phyloP scores from a whole-genome alignment of 2,113 vertebrate genomes.

The Brachyistius frenatus region DNA sequence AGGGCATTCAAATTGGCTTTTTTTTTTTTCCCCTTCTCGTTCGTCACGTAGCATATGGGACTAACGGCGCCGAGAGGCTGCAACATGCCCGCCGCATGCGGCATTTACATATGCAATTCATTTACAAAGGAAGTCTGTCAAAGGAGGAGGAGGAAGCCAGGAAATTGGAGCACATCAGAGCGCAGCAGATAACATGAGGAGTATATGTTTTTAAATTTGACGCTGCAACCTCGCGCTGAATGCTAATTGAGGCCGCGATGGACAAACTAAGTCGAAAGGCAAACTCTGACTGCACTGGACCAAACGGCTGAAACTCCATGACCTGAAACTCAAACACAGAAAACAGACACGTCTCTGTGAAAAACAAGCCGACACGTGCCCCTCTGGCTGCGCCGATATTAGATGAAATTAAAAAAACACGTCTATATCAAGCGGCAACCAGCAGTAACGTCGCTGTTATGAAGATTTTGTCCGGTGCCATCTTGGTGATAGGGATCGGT shows the following conservation, averaged over 20 bases:
- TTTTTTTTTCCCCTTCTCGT: slow-evolving; percentile 43
- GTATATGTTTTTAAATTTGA: background rate
- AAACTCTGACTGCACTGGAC: no score
- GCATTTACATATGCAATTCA: slow-evolving; percentile 66
- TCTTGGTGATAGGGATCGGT: no score
- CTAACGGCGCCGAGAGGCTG: slow-evolving; percentile 41
- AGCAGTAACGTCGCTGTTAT: no score
- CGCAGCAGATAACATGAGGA: slow-evolving; percentile 15
- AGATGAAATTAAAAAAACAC: no score
- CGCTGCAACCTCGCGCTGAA: slow-evolving; percentile 12
- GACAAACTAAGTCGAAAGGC: no score
- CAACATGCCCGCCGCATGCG: slow-evolving; percentile 61
- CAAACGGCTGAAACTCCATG: no score
- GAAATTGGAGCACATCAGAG: slow-evolving; percentile 53
- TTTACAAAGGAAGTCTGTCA: slow-evolving; percentile 60
- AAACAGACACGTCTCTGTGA: no score
- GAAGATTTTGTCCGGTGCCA: no score
- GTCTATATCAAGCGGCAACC: no score
- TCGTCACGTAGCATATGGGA: slow-evolving; percentile 62
- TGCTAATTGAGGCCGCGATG: background rate
- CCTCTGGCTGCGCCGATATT: no score
- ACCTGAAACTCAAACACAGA: no score
- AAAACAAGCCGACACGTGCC: no score
- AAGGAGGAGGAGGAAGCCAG: slow-evolving; percentile 29
- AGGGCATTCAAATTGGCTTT: slow-evolving; percentile 73